Conservation (phyloP, 2,113 vertebrate species). For the Agapornis roseicollis region DNA sequence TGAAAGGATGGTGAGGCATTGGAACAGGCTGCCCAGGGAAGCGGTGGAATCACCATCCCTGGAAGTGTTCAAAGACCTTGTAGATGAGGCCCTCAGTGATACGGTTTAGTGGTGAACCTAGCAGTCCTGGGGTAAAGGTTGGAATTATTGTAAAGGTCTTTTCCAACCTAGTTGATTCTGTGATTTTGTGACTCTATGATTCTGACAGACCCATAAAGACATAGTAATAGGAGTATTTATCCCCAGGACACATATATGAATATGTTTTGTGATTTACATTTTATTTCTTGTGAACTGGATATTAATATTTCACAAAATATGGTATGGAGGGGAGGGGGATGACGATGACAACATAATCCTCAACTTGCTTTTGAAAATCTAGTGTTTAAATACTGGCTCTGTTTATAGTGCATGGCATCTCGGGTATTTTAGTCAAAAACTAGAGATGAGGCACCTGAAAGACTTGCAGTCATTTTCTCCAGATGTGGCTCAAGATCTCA, state of each 20-base stretch:
- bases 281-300: background rate
- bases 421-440: background rate
- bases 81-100: background rate
- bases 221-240: background rate
- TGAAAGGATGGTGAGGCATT: background rate
- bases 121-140: background rate
- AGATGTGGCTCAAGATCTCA: background rate
- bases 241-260: background rate
- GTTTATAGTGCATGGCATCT: background rate
- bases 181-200: background rate
- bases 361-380: background rate
- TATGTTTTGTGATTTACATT: background rate
- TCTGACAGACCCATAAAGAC: background rate
- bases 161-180: background rate
- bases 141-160: background rate
- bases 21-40: background rate
- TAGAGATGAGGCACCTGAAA: background rate
- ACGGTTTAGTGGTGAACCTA: background rate
- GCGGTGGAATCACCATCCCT: background rate
- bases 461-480: background rate
- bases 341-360: background rate
- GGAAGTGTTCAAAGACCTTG: background rate
- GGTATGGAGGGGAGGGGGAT: fast-evolving
- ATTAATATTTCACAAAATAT: background rate
- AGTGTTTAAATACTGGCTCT: background rate